A percentile compares a stretch with the other conserved stretches of the same genome.
These are phyloP conservation scores for Lamprologus speciosus DNA, from an alignment of 2,113 vertebrate genomes.

Conservation along the genomic window DNA sequence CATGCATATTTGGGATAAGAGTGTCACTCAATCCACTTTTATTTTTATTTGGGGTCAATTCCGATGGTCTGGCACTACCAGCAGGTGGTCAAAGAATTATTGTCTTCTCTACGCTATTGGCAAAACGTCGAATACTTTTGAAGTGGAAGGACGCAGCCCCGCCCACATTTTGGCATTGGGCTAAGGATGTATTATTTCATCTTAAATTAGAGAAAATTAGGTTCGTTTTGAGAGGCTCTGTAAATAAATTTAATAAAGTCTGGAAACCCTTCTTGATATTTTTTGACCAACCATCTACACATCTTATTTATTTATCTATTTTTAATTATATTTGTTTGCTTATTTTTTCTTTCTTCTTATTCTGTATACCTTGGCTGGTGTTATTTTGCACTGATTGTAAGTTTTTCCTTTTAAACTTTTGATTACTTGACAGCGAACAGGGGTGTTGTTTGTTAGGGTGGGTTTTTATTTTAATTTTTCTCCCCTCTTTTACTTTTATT, in stretches of 20 bases:
- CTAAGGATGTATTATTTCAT: neutral
- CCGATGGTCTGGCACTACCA: no score
- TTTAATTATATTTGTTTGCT: no score
- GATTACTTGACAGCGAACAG: neutral
- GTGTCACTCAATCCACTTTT: no score
- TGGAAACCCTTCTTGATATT: neutral
- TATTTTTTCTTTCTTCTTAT: no score
- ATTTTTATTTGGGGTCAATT: no score
- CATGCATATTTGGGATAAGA: no score
- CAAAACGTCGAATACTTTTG: neutral
- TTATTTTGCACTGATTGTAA: no score
- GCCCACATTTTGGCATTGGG: rapidly evolving
- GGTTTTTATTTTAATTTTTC: neutral
- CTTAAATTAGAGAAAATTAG: neutral
- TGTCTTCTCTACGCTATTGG: no score
- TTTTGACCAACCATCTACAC: neutral
- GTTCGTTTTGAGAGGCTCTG: neutral
- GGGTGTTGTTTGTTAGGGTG: neutral
- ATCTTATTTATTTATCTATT: rapidly evolving
- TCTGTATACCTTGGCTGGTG: no score
- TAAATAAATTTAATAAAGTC: neutral
- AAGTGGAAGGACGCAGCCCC: neutral
- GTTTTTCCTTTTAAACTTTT: neutral
- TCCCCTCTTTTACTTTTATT: neutral
- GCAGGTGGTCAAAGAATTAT: no score